Percentiles rank a stretch among this genome's conserved stretches.
These are phyloP conservation scores for Guaruba guarouba DNA, from an alignment of 2,113 vertebrate genomes.

Conservation along the genomic window DNA sequence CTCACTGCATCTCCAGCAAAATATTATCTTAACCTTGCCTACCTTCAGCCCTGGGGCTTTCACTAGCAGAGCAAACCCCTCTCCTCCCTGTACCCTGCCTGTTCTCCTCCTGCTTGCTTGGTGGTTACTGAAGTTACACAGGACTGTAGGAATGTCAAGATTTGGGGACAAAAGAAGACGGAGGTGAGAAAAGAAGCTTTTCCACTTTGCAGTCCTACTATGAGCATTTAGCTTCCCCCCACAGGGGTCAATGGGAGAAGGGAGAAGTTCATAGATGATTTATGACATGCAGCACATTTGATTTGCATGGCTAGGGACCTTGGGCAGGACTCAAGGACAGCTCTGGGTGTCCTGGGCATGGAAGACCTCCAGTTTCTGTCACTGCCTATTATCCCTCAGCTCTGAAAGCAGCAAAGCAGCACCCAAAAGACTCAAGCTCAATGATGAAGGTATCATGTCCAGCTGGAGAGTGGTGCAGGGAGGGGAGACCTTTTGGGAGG, in stretches of 20 bases:
- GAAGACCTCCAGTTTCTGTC: not conserved
- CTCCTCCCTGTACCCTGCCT: not conserved
- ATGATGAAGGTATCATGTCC: accelerated
- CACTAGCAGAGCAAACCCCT: not conserved
- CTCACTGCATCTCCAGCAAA: not conserved
- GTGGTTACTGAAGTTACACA: conserved; percentile 12
- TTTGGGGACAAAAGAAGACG: not conserved
- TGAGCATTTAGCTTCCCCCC: not conserved
- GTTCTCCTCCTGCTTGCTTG: not conserved
- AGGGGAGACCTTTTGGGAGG: not conserved
- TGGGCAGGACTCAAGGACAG: not conserved
- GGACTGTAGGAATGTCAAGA: not conserved
- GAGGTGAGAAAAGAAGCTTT: not conserved
- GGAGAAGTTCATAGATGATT: not conserved
- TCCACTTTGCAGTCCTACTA: not conserved
- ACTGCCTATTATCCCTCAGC: not conserved
- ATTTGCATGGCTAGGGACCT: not conserved
- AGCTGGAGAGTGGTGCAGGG: not conserved
- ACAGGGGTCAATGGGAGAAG: not conserved
- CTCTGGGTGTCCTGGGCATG: not conserved
- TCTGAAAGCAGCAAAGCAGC: not conserved
- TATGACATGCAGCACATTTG: not conserved
- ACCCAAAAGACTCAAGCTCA: not conserved
- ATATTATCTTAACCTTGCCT: not conserved
- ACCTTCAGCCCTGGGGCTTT: not conserved